These are phyloP conservation scores for Gila orcuttii DNA, from an alignment of 2,113 vertebrate species.

Conservation along the genomic window DNA sequence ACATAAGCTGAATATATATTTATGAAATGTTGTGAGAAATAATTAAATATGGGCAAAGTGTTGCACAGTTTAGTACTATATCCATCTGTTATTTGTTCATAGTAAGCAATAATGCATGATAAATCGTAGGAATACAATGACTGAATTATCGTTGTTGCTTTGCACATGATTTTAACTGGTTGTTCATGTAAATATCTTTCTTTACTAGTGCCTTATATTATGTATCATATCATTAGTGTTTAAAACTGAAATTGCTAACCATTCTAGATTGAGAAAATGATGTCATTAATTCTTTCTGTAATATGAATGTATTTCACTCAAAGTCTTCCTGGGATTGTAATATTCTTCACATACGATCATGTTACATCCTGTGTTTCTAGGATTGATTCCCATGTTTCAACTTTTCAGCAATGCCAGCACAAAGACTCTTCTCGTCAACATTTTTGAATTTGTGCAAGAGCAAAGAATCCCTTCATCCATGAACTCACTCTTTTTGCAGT, in stretches of 20 bases:
- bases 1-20: not conserved
- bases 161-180: slow-evolving; percentile 35
- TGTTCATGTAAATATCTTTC: slow-evolving; percentile 53
- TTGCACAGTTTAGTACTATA: slow-evolving; percentile 31
- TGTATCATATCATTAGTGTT: not conserved
- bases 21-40: not conserved
- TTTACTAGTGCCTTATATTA: slow-evolving; percentile 72
- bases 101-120: slow-evolving; percentile 71
- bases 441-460: not conserved
- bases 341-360: slow-evolving; percentile 1
- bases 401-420: not conserved
- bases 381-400: not conserved
- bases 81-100: slow-evolving; percentile 29
- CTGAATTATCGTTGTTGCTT: slow-evolving; percentile 28
- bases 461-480: not conserved
- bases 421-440: not conserved
- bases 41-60: not conserved
- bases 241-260: not conserved
- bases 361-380: not conserved
- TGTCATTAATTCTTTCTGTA: not conserved
- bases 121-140: slow-evolving; percentile 24
- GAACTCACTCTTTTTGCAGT: not conserved
- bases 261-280: not conserved
- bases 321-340: slow-evolving; percentile 60
- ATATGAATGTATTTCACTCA: slow-evolving; percentile 62